Conservation (phyloP, 2,888 invertebrate species). For the Erebia ligea region DNA sequence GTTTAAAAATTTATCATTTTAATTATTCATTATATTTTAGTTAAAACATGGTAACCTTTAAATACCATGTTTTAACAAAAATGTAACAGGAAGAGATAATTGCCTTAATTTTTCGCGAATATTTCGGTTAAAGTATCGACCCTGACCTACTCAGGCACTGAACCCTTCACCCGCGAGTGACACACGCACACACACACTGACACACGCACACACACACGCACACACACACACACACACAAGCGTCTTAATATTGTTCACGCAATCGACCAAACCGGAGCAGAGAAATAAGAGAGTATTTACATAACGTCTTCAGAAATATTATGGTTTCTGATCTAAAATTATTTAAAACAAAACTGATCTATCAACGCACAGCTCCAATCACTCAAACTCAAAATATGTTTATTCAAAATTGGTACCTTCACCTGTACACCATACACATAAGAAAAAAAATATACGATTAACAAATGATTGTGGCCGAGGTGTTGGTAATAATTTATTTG, state of each 20-base stretch:
- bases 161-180: neutral
- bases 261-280: slow-evolving; percentile 15
- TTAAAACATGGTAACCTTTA: neutral
- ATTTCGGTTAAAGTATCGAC: neutral
- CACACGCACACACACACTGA: neutral
- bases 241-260: slow-evolving; percentile 1
- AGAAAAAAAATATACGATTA: too few relatives aligned
- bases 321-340: too few relatives aligned
- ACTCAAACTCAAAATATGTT: too few relatives aligned
- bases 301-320: neutral
- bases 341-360: too few relatives aligned
- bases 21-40: neutral
- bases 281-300: neutral
- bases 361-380: too few relatives aligned
- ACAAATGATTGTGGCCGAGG: too few relatives aligned
- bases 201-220: slow-evolving; percentile 1
- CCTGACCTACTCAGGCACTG: slow-evolving; percentile 11
- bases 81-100: slow-evolving; percentile 3
- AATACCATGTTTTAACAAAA: neutral
- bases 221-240: neutral
- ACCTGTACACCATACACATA: too few relatives aligned
- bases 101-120: neutral
- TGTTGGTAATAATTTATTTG: too few relatives aligned
- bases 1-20: neutral
- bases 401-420: too few relatives aligned